Percentiles rank a stretch among this genome's conserved stretches.
Evolutionary conservation across 2,888 invertebrate genomes (phyloP).

Genomic region (Teleogryllus oceanicus): DNA sequence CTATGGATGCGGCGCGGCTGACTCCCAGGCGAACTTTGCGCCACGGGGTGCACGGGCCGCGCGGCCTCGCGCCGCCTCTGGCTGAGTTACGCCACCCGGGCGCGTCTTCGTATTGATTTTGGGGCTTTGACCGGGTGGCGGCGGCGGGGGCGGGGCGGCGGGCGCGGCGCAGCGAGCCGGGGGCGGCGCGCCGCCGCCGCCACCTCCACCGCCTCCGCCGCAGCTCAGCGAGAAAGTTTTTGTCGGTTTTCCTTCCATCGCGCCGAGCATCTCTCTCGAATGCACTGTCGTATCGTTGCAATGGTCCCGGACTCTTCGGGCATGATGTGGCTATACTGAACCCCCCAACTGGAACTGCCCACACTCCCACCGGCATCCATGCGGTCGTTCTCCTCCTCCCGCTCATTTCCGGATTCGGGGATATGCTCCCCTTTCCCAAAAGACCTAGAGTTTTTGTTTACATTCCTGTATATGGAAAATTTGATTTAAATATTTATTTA

Average conservation of each 20-base stretch:
- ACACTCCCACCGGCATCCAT: no score
- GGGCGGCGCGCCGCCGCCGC: not conserved
- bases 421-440: no score
- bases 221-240: not conserved
- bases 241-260: not conserved
- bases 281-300: no score
- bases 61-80: not conserved
- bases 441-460: no score
- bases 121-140: not conserved
- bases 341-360: no score
- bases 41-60: not conserved
- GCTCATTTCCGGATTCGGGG: no score
- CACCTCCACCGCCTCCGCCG: not conserved
- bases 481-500: no score
- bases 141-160: not conserved
- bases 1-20: not conserved
- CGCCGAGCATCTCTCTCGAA: no score
- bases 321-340: no score
- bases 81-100: conserved; percentile 7
- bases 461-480: no score
- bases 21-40: not conserved
- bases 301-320: no score
- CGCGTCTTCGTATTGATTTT: conserved; percentile 18
- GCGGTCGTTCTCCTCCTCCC: not conserved
- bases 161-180: not conserved